Percentiles rank a stretch among this genome's conserved stretches.
phyloP scores from a whole-genome alignment of 2,113 vertebrate species.

The Canis aureus region DNA sequence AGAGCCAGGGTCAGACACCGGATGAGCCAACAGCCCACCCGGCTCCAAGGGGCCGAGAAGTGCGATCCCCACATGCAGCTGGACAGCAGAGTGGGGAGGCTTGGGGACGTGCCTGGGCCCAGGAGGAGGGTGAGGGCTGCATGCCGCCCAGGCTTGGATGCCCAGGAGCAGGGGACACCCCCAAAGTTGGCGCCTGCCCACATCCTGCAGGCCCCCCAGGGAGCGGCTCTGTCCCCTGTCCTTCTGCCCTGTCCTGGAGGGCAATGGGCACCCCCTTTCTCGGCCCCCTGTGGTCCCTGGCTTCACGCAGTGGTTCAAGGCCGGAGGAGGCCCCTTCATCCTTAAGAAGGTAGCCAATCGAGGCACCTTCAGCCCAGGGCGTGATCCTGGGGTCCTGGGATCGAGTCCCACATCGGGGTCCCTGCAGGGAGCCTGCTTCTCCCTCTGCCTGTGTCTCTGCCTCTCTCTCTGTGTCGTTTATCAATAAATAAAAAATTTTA shows the following conservation, averaged over 20 bases:
- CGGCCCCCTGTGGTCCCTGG: neutral
- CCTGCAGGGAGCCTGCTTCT: no score
- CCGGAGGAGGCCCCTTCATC: neutral
- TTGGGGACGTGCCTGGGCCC: rapidly evolving
- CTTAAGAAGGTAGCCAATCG: conserved; percentile 86
- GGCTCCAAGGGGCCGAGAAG: neutral
- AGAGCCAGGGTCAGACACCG: neutral
- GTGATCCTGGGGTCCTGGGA: no score
- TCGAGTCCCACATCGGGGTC: no score
- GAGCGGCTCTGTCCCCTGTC: neutral
- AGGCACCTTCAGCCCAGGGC: no score
- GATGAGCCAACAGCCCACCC: rapidly evolving
- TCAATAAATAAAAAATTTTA: no score
- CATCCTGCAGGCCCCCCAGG: rapidly evolving
- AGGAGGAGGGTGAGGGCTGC: rapidly evolving
- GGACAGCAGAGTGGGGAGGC: neutral
- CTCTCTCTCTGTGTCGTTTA: no score
- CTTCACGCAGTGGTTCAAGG: rapidly evolving
- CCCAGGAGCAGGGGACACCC: neutral
- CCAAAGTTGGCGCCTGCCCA: rapidly evolving
- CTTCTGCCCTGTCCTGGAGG: neutral
- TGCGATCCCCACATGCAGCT: rapidly evolving
- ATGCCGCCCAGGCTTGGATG: rapidly evolving
- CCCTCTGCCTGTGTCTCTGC: no score
- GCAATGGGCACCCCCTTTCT: rapidly evolving